Percentiles rank a stretch among this genome's conserved stretches.
Evolutionary conservation across 2,888 invertebrate species (phyloP).

Genomic region (Atethmia centrago): DNA sequence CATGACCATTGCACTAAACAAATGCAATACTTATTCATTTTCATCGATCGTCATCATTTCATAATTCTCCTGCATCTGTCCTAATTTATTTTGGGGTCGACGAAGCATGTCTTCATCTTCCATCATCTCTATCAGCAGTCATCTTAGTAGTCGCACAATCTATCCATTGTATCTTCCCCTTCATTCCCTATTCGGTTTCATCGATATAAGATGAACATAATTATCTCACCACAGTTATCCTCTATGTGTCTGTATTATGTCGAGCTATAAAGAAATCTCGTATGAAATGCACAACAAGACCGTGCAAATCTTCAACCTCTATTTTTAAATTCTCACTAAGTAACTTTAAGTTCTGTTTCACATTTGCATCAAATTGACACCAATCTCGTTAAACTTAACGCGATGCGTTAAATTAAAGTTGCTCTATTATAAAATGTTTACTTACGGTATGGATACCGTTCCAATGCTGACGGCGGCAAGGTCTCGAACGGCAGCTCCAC

Average conservation of each 20-base stretch:
- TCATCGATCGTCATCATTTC: background rate
- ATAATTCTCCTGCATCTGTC: background rate
- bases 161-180: background rate
- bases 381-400: slow-evolving; percentile 54
- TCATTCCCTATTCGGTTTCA: background rate
- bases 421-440: slow-evolving; percentile 68
- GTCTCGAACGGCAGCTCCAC: slow-evolving; percentile 63
- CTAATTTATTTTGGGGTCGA: background rate
- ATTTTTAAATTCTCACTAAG: slow-evolving; percentile 37
- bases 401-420: slow-evolving; percentile 52
- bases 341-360: slow-evolving; percentile 31
- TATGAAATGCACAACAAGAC: slow-evolving; percentile 13
- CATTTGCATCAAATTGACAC: slow-evolving; percentile 53
- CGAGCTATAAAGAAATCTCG: slow-evolving; percentile 17
- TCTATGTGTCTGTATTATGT: background rate
- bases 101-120: no score
- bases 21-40: background rate
- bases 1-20: background rate
- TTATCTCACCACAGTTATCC: background rate
- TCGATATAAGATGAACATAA: background rate
- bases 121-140: background rate
- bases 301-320: slow-evolving; percentile 23
- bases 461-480: slow-evolving; percentile 69
- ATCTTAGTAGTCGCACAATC: background rate
- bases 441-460: slow-evolving; percentile 79